Evolutionary conservation across 2,113 vertebrate genomes (phyloP).

Genomic region (Zeus faber): DNA sequence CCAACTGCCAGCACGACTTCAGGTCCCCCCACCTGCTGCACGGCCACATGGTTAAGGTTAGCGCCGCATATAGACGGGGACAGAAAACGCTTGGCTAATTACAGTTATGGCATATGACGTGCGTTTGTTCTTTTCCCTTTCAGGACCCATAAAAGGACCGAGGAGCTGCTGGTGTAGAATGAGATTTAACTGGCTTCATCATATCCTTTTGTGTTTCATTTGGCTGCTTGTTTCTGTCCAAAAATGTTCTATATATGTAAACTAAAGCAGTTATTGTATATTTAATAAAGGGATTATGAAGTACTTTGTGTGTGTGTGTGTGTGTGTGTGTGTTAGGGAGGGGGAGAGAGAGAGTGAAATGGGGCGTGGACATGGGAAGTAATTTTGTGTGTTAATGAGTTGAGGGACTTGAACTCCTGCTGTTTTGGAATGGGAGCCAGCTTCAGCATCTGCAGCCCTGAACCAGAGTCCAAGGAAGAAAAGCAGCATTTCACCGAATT

Average conservation of each 20-base stretch:
- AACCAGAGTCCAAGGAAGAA: slow-evolving; percentile 56
- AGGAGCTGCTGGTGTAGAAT: slow-evolving; percentile 23
- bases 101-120: slow-evolving; percentile 18
- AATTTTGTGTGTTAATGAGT: slow-evolving; percentile 71
- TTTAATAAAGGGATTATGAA: slow-evolving; percentile 58
- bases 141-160: slow-evolving; percentile 66
- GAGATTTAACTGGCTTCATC: slow-evolving; percentile 22
- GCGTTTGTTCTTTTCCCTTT: slow-evolving; percentile 35
- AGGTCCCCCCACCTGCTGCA: slow-evolving; percentile 85
- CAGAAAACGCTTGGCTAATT: slow-evolving; percentile 6
- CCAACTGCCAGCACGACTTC: slow-evolving; percentile 93
- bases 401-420: slow-evolving; percentile 66
- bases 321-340: slow-evolving; percentile 44
- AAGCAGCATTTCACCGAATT: slow-evolving; percentile 33
- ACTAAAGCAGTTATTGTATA: slow-evolving; percentile 41
- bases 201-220: slow-evolving; percentile 15
- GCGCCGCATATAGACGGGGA: not conserved
- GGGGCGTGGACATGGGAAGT: slow-evolving; percentile 56
- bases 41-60: slow-evolving; percentile 85
- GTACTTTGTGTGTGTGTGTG: slow-evolving; percentile 22
- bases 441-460: slow-evolving; percentile 71
- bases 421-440: slow-evolving; percentile 74
- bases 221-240: slow-evolving; percentile 25
- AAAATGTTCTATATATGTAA: slow-evolving; percentile 22
- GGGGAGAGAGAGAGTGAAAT: slow-evolving; percentile 42